A percentile compares a stretch with the other conserved stretches of the same genome.
Evolutionary conservation across 2,797 vertebrate species (phyloP).

Genomic region (Leptoclinus maculatus): DNA sequence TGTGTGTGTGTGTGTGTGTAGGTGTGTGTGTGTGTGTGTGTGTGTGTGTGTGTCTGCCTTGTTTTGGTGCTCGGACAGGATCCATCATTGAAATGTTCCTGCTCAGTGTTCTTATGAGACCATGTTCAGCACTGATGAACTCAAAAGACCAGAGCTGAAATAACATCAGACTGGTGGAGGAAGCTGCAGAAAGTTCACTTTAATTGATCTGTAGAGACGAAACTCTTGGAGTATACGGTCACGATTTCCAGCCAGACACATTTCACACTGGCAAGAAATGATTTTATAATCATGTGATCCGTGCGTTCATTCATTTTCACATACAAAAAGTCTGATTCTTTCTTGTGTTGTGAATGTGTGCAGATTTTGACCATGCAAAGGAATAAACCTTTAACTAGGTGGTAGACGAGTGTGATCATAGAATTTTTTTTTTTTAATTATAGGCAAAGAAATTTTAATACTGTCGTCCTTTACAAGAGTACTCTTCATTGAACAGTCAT

Average conservation of each 20-base stretch:
- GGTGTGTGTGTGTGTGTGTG: too few species aligned
- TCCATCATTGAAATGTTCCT: constrained; percentile 35
- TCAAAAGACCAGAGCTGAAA: constrained; percentile 36
- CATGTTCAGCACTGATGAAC: constrained; percentile 50
- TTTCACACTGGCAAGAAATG: neutral
- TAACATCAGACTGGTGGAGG: constrained; percentile 13
- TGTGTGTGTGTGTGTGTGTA: too few species aligned
- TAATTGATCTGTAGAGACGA: constrained; percentile 54
- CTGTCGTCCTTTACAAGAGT: neutral
- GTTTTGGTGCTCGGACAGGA: constrained; percentile 18
- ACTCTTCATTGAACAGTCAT: neutral
- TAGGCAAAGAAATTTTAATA: neutral
- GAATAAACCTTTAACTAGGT: neutral
- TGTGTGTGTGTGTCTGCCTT: neutral
- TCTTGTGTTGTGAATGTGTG: neutral
- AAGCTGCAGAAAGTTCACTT: constrained; percentile 30
- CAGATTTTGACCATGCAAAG: neutral
- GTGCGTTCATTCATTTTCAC: neutral
- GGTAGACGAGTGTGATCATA: neutral
- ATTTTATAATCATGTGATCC: neutral
- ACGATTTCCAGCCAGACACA: neutral
- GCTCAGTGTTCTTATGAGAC: constrained; percentile 29
- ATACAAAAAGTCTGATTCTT: neutral
- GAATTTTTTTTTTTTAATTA: neutral
- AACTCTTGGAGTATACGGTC: constrained; percentile 32